Conservation (phyloP, 2,113 vertebrate species). For the Oreocharis arfaki region DNA sequence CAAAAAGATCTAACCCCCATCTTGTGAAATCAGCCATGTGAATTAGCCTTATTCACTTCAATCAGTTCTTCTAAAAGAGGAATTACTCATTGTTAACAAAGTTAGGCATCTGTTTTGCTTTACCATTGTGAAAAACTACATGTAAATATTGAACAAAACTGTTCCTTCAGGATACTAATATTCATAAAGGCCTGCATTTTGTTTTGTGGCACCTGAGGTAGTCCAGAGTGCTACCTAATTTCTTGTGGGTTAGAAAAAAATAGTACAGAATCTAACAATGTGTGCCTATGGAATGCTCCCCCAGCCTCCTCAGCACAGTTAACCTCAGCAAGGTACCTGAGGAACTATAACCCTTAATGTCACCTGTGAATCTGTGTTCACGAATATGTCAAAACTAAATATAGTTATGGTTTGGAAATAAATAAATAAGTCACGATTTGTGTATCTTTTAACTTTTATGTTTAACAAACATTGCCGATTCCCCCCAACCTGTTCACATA, state of each 20-base stretch:
- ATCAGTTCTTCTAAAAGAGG: background rate
- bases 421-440: background rate
- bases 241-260: background rate
- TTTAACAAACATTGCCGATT: background rate
- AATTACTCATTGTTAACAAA: background rate
- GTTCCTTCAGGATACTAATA: background rate
- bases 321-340: background rate
- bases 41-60: background rate
- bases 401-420: background rate
- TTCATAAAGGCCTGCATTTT: background rate
- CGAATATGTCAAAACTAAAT: background rate
- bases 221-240: background rate
- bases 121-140: background rate
- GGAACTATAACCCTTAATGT: rapidly evolving
- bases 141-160: background rate
- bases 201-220: background rate
- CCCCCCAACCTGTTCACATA: background rate
- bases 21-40: background rate
- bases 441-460: background rate
- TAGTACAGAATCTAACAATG: background rate
- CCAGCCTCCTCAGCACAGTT: background rate
- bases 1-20: background rate
- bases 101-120: background rate
- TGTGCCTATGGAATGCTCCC: rapidly evolving
- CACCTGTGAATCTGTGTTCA: background rate